A percentile compares a stretch with the other conserved stretches of the same genome.
phyloP scores from a whole-genome alignment of 2,888 invertebrate genomes.

The Bellardia bayeri region DNA sequence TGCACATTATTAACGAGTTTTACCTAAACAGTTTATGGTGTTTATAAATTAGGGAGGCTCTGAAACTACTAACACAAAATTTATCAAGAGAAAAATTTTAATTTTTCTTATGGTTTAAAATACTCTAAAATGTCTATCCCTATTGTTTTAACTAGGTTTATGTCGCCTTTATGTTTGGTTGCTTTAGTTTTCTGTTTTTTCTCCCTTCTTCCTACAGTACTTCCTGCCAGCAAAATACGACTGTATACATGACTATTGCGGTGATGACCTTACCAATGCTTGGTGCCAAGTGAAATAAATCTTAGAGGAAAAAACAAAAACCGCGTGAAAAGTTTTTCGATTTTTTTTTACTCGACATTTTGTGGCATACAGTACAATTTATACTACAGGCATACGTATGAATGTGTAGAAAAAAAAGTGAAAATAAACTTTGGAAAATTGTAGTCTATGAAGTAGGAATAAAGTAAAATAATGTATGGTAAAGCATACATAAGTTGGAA shows the following conservation, averaged over 20 bases:
- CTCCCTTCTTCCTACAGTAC: neutral
- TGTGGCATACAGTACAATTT: slow-evolving; percentile 20
- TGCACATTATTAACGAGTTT: slow-evolving; percentile 71
- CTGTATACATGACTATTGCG: slow-evolving; percentile 67
- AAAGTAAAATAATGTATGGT: slow-evolving; percentile 22
- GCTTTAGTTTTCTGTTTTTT: neutral
- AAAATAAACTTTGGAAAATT: slow-evolving; percentile 49
- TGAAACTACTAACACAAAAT: neutral
- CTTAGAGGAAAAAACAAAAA: slow-evolving; percentile 74
- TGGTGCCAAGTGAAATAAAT: slow-evolving; percentile 80
- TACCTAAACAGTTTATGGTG: slow-evolving; percentile 56
- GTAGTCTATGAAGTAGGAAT: slow-evolving; percentile 55
- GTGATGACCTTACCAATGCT: slow-evolving; percentile 73
- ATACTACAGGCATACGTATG: neutral
- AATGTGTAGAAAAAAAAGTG: slow-evolving; percentile 11
- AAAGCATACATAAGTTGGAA: slow-evolving; percentile 15
- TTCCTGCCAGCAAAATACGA: slow-evolving; percentile 45
- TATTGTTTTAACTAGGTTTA: slow-evolving; percentile 29
- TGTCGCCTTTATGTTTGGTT: slow-evolving; percentile 42
- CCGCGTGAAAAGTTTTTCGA: slow-evolving; percentile 55
- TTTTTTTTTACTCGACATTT: slow-evolving; percentile 36
- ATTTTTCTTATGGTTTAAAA: no score
- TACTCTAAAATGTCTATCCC: neutral
- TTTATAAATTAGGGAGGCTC: slow-evolving; percentile 4
- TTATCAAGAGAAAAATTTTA: neutral